Conservation (phyloP, 53 echinoderm and acorn worm species). For the Henricia sp. region DNA sequence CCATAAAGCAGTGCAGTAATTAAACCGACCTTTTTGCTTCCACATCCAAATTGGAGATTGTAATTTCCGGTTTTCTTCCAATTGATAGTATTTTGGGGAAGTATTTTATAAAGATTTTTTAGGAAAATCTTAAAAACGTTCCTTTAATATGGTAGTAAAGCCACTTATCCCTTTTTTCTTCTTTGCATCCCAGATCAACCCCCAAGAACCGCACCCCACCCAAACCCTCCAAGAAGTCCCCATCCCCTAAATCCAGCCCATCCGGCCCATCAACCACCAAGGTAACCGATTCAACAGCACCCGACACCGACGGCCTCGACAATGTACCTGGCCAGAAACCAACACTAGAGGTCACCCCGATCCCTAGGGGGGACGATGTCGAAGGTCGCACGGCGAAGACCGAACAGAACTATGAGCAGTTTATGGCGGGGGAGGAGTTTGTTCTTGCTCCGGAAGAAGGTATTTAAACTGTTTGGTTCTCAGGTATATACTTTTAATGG, state of each 20-base stretch:
- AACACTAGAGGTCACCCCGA: constrained; percentile 40
- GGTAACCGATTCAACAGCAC: not conserved
- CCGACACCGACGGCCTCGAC: constrained; percentile 29
- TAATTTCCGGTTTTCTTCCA: too few species aligned
- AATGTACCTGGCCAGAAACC: constrained; percentile 26
- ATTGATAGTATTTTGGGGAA: too few species aligned
- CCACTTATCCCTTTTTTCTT: not conserved
- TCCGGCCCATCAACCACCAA: constrained; percentile 13
- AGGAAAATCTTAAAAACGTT: too few species aligned
- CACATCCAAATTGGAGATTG: too few species aligned
- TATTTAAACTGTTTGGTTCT: not conserved
- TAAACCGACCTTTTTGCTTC: too few species aligned
- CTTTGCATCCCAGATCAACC: constrained; percentile 1
- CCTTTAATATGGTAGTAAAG: not conserved
- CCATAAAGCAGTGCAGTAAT: too few species aligned
- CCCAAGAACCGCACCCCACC: constrained; percentile 37
- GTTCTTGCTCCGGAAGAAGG: constrained; percentile 54
- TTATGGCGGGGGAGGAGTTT: constrained; percentile 62
- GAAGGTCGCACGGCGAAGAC: constrained; percentile 15
- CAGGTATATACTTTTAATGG: too few species aligned
- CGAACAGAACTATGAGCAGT: constrained; percentile 24
- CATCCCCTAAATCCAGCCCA: constrained; percentile 53
- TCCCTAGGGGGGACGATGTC: constrained; percentile 48
- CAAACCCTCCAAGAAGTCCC: constrained; percentile 39
- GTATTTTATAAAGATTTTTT: too few species aligned